Evolutionary conservation across 2,888 invertebrate genomes (phyloP).

Genomic region (Liposcelis brunnea): DNA sequence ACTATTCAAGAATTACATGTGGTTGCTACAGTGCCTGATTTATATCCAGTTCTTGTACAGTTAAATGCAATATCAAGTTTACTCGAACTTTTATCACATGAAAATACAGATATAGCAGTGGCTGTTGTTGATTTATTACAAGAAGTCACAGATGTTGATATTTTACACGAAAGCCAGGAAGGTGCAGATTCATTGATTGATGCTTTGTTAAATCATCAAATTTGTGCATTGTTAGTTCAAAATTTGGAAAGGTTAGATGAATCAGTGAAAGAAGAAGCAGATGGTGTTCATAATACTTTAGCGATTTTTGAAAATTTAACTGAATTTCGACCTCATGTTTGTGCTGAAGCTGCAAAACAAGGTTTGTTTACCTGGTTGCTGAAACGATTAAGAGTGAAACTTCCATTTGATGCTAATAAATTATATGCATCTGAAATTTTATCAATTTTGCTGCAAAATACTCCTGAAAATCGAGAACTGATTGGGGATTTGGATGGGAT

Average conservation of each 20-base stretch:
- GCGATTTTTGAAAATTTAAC: conserved; percentile 89
- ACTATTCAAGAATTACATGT: conserved; percentile 79
- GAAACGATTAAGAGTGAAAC: conserved; percentile 71
- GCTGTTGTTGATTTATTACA: conserved; percentile 55
- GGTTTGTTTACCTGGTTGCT: conserved; percentile 85
- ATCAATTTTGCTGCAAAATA: conserved; percentile 84
- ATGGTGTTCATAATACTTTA: conserved; percentile 89
- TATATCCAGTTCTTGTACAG: conserved; percentile 81
- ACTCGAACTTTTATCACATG: conserved; percentile 84
- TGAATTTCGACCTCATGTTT: conserved; percentile 73
- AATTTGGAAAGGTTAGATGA: conserved; percentile 90
- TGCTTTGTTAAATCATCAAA: conserved; percentile 74
- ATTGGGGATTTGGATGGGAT: conserved; percentile 91
- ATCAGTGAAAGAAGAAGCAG: conserved; percentile 78
- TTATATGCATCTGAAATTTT: conserved; percentile 91
- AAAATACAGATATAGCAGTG: conserved; percentile 85
- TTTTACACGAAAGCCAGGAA: conserved; percentile 83
- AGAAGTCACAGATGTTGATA: conserved; percentile 92
- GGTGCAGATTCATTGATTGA: conserved; percentile 78
- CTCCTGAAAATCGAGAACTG: conserved; percentile 59
- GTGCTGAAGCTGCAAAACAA: conserved; percentile 72
- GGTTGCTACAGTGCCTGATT: conserved; percentile 86
- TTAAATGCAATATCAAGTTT: conserved; percentile 76
- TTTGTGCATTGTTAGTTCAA: conserved; percentile 76
- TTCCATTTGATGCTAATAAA: conserved; percentile 88